Base-by-base conservation (phyloP, 1,140 invertebrate genomes). In the Micrasema minimum region DNA sequence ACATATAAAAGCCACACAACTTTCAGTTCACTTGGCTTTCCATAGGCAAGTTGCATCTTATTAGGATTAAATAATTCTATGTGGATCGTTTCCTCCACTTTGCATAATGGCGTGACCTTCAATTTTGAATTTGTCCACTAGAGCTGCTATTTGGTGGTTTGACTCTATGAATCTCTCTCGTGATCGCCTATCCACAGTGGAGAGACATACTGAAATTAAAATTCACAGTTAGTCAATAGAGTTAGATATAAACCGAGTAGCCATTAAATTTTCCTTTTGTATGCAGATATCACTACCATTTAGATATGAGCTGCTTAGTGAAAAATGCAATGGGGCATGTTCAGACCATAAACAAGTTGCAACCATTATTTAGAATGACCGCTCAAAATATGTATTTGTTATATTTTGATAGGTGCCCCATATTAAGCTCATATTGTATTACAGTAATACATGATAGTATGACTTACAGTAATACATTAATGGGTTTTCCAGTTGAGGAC, bases 91-190 rank as follows among this genome's bases (percentile, higher is more conserved):
- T 77, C 76, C 81, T 55, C 77, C 78, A 78, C 64, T 82, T 72
- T 78, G 79, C 82, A 80, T 81, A 74, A 81, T 84, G 74, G 61
- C 82, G 79, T 80, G 77, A 76, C 86, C 79, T 80, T 96, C 94
- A 12, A 91, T 80, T 78, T 94, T 95, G 77, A 96, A 97, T 78
- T 96, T 94, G 65, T 97, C 94, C 0, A 97, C 95, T 0, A 97
- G 79, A 0, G 93, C 91, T 5, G 93, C 91, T 75, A 97, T 97
- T 80, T 97, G 95, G 70, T 95, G 93, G 78, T 94, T 96, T 0
- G 95, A 96, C 79, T 97, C 95, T 9, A 97, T 85, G 79, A 96
- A 96, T 11, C 94, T 85, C 80, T 97, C 95, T 22, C 94, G 86
- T 41, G 92, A 94, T 64, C 94, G 85, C 37, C 94, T 86, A 82